Percentiles rank a stretch among this genome's conserved stretches.
These are phyloP conservation scores for Coenonympha glycerion DNA, from an alignment of 2,888 invertebrate genomes.

Conservation along the genomic window DNA sequence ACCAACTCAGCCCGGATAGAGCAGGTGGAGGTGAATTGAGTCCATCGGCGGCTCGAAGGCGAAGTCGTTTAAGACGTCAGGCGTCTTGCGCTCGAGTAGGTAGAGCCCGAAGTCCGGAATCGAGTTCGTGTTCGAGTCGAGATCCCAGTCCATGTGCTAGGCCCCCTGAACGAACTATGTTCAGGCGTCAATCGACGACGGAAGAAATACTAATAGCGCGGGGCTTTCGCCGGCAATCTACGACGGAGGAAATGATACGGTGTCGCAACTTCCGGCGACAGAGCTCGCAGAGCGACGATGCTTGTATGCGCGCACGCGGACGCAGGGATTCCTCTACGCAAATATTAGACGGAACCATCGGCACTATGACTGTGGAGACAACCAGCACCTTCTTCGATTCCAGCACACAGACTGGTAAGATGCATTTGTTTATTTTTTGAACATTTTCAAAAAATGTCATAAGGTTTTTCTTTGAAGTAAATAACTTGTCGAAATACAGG, in stretches of 20 bases:
- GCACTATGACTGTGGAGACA: constrained; percentile 94
- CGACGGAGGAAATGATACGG: constrained; percentile 94
- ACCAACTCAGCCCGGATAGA: constrained; percentile 87
- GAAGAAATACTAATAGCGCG: constrained; percentile 93
- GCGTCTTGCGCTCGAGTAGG: constrained; percentile 83
- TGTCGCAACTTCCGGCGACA: constrained; percentile 93
- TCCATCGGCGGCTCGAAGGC: constrained; percentile 81
- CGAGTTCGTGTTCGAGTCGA: constrained; percentile 85
- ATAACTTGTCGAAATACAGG: too few relatives aligned
- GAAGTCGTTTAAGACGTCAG: constrained; percentile 83
- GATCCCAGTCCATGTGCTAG: constrained; percentile 87
- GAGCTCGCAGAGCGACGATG: constrained; percentile 92
- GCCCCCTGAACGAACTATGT: constrained; percentile 81
- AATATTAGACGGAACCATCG: constrained; percentile 92
- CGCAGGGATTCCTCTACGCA: constrained; percentile 91
- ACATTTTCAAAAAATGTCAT: not conserved
- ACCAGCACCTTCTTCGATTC: constrained; percentile 94
- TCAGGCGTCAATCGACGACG: constrained; percentile 91
- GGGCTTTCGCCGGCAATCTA: constrained; percentile 91
- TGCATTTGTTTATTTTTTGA: not conserved
- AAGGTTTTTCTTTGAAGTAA: too few relatives aligned
- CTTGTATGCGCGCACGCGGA: constrained; percentile 80
- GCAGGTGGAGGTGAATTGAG: constrained; percentile 87
- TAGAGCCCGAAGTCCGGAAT: constrained; percentile 79
- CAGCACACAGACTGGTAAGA: constrained; percentile 93